Percentiles rank a stretch among this genome's conserved stretches.
Conservation (phyloP, 2,113 vertebrate species). For the Calonectris borealis region DNA sequence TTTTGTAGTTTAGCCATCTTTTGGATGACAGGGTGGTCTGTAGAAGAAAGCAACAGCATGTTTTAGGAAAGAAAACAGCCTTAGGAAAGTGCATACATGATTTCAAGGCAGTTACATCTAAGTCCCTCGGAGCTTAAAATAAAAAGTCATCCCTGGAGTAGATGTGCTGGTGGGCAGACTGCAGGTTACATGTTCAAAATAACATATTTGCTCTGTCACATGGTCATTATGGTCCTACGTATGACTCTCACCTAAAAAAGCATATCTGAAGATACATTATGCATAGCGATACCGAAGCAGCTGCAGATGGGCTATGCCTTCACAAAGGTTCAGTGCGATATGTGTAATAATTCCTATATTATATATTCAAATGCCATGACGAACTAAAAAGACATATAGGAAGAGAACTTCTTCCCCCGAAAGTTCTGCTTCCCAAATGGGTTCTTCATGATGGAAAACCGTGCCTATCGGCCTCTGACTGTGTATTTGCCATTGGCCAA, state of each 20-base stretch:
- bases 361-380: not conserved
- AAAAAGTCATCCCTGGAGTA: not conserved
- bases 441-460: not conserved
- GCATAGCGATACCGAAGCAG: not conserved
- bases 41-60: not conserved
- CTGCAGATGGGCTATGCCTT: not conserved
- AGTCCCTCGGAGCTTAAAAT: not conserved
- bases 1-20: slow-evolving; percentile 11
- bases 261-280: not conserved
- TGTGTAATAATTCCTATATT: not conserved
- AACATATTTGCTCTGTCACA: not conserved
- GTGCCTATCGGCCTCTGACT: not conserved
- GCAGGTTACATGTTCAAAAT: not conserved
- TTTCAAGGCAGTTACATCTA: not conserved
- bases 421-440: not conserved
- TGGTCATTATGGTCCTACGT: not conserved
- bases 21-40: not conserved
- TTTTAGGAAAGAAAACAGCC: not conserved
- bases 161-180: not conserved
- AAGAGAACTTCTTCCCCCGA: not conserved
- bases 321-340: not conserved
- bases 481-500: not conserved
- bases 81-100: not conserved
- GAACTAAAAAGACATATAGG: not conserved
- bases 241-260: not conserved